Percentiles rank a stretch among this genome's conserved stretches.
phyloP scores from a whole-genome alignment of 2,797 vertebrate species.

The Enteromius argenteus region DNA sequence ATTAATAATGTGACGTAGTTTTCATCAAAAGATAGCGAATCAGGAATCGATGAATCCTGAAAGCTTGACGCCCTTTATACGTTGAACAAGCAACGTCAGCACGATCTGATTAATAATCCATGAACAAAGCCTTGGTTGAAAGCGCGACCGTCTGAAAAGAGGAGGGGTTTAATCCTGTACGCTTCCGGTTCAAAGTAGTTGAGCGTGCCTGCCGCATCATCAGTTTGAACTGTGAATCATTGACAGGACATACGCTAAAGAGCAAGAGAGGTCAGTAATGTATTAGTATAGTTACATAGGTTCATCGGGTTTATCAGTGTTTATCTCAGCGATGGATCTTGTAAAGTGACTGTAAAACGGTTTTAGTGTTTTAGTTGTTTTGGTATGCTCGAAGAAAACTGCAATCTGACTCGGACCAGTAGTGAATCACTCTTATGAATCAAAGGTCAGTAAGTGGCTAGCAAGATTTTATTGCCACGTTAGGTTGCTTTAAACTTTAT shows the following conservation, averaged over 20 bases:
- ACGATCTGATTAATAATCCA: not conserved
- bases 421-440: not conserved
- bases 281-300: not conserved
- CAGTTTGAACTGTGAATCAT: slow-evolving; percentile 37
- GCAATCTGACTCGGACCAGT: not conserved
- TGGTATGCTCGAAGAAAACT: not conserved
- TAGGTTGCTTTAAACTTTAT: not conserved
- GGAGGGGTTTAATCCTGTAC: not conserved
- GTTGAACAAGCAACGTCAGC: not conserved
- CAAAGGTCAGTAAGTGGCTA: not conserved
- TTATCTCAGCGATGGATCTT: not conserved
- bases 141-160: not conserved
- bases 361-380: not conserved
- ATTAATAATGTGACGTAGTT: not conserved
- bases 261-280: slow-evolving; percentile 37
- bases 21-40: not conserved
- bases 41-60: not conserved
- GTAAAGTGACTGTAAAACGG: not conserved
- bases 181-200: slow-evolving; percentile 23
- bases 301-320: not conserved
- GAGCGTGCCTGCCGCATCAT: not conserved
- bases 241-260: slow-evolving; percentile 20
- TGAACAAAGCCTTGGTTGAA: not conserved
- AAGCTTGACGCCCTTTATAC: not conserved
- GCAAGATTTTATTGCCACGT: not conserved